Evolutionary conservation across 2,797 vertebrate species (phyloP).

Genomic region (Pangasius sanitwongsei): DNA sequence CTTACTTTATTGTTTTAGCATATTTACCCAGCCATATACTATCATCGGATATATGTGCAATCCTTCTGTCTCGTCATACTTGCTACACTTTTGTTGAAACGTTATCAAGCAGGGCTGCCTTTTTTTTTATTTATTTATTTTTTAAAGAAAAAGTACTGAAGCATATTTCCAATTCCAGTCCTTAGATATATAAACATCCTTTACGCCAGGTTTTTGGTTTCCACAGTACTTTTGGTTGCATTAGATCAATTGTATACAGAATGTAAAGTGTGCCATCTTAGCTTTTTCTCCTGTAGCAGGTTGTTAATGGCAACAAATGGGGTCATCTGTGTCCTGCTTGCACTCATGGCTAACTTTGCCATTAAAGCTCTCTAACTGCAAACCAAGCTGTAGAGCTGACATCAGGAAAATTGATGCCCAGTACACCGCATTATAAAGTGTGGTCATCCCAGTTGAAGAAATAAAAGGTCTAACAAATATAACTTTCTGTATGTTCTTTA

Average conservation of each 20-base stretch:
- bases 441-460: constrained; percentile 7
- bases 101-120: background rate
- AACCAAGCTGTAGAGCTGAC: constrained; percentile 21
- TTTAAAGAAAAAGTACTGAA: background rate
- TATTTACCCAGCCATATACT: constrained; percentile 25
- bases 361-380: constrained; percentile 30
- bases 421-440: constrained; percentile 17
- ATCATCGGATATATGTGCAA: constrained; percentile 15
- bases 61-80: constrained; percentile 2
- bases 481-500: background rate
- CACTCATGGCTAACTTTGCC: constrained; percentile 24
- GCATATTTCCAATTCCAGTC: constrained; percentile 25
- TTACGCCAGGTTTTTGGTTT: background rate
- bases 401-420: constrained; percentile 18
- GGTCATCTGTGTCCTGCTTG: background rate
- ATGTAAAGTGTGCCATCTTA: constrained; percentile 59
- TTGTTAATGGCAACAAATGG: constrained; percentile 41
- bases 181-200: background rate
- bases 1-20: constrained; percentile 11
- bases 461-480: constrained; percentile 8
- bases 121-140: background rate
- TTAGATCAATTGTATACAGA: constrained; percentile 54
- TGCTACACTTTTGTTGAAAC: background rate
- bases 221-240: background rate
- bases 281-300: constrained; percentile 55